A percentile compares a stretch with the other conserved stretches of the same genome.
These are phyloP conservation scores for Peromyscus leucopus DNA, from an alignment of 2,113 vertebrate genomes.

Conservation along the genomic window DNA sequence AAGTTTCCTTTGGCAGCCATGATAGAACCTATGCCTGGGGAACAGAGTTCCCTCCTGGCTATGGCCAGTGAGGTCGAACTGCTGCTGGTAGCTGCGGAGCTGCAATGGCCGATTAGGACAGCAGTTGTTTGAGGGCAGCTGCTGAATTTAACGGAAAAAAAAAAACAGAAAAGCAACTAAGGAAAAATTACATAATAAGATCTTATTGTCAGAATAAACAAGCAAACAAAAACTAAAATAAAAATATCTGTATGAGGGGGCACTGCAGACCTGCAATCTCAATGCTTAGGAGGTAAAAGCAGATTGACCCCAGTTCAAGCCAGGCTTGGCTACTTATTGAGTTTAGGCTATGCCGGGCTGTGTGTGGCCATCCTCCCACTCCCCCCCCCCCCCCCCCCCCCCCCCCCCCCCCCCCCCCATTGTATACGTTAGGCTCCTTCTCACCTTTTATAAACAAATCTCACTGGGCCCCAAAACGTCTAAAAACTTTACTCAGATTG, in stretches of 20 bases:
- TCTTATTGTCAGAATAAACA: neutral
- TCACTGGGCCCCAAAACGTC: neutral
- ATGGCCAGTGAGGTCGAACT: too few relatives aligned
- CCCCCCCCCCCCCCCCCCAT: too few relatives aligned
- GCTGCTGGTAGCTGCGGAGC: too few relatives aligned
- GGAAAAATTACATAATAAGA: neutral
- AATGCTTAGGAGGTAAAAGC: neutral
- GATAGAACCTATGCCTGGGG: too few relatives aligned
- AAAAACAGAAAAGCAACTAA: neutral
- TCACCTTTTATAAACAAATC: slow-evolving; percentile 21
- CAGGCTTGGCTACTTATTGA: neutral
- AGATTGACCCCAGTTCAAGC: neutral
- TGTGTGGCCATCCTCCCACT: too few relatives aligned
- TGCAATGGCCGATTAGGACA: too few relatives aligned
- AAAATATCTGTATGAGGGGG: neutral
- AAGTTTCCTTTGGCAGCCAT: too few relatives aligned
- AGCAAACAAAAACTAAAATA: neutral
- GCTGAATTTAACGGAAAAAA: too few relatives aligned
- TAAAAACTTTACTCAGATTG: neutral
- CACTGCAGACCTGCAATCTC: neutral
- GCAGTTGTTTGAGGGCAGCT: too few relatives aligned
- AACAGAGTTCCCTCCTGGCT: too few relatives aligned
- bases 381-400: too few relatives aligned
- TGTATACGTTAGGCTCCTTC: neutral
- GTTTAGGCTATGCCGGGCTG: neutral